Conservation (phyloP, 2,888 invertebrate genomes). For the Spatulosminthurus flaviceps region DNA sequence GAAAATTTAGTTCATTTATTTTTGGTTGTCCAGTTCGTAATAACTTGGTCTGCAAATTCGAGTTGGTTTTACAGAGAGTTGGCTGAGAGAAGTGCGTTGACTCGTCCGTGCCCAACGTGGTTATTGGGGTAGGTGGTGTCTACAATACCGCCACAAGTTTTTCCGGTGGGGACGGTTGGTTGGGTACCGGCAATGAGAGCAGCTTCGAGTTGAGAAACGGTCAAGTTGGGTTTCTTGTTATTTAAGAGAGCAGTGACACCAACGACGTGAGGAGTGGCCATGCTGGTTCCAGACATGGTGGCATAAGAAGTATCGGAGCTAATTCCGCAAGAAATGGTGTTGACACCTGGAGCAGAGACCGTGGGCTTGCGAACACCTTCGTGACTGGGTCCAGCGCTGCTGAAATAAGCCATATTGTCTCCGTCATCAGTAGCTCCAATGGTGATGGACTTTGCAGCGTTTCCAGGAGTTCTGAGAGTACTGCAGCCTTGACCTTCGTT, state of each 20-base stretch:
- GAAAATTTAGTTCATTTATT: too few relatives aligned
- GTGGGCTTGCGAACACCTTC: constrained; percentile 24
- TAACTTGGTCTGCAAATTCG: too few relatives aligned
- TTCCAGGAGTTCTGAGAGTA: constrained; percentile 39
- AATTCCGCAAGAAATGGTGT: constrained; percentile 29
- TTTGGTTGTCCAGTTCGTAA: too few relatives aligned
- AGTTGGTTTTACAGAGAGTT: too few relatives aligned
- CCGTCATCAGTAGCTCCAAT: constrained; percentile 39
- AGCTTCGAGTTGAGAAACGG: not conserved
- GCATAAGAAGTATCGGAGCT: constrained; percentile 1
- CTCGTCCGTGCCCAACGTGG: constrained; percentile 32
- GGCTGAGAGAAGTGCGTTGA: not conserved
- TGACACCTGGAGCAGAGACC: constrained; percentile 39
- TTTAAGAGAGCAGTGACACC: constrained; percentile 20
- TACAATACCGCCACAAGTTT: constrained; percentile 29
- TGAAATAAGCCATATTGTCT: constrained; percentile 30
- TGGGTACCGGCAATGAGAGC: not conserved
- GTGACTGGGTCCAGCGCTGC: constrained; percentile 38
- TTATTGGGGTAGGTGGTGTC: constrained; percentile 38
- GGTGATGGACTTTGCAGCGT: constrained; percentile 15
- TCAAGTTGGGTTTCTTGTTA: not conserved
- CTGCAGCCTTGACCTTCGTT: constrained; percentile 34
- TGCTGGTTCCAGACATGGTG: constrained; percentile 47
- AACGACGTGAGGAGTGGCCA: constrained; percentile 45
- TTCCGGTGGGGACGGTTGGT: constrained; percentile 7